Conservation (phyloP, 2,797 vertebrate genomes). For the Denticeps clupeoides region DNA sequence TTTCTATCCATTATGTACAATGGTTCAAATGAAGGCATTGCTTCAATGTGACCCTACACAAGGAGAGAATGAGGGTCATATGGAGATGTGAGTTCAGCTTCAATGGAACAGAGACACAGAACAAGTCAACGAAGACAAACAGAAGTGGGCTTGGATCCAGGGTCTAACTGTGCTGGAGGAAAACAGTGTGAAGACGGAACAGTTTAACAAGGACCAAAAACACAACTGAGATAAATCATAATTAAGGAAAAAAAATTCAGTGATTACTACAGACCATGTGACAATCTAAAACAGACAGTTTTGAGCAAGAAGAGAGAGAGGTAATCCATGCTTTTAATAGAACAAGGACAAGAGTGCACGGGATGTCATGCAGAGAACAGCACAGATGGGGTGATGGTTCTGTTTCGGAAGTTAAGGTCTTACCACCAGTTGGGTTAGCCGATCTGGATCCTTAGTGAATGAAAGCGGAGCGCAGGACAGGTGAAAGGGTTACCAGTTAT, state of each 20-base stretch:
- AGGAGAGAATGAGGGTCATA: conserved; percentile 1
- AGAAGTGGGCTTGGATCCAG: conserved; percentile 12
- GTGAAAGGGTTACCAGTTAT: conserved; percentile 58
- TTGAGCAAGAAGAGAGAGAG: no score
- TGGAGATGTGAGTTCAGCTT: conserved; percentile 15
- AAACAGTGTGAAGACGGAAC: conserved; percentile 12
- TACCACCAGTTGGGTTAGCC: conserved; percentile 98
- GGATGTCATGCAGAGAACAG: conserved; percentile 51
- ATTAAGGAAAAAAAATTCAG: conserved; percentile 4
- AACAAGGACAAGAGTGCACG: conserved; percentile 22
- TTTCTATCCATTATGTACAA: no score
- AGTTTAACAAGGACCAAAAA: conserved; percentile 8
- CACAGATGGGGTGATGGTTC: conserved; percentile 15
- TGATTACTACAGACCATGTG: conserved; percentile 13
- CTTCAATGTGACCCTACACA: not conserved
- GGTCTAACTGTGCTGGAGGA: conserved; percentile 17
- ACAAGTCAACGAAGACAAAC: conserved; percentile 12
- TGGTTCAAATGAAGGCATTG: no score
- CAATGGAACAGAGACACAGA: conserved; percentile 17
- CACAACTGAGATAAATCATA: not conserved
- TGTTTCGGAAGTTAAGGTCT: conserved; percentile 53
- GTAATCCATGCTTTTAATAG: no score
- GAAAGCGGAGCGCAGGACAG: conserved; percentile 80
- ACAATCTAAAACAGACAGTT: conserved; percentile 33
- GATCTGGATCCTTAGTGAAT: conserved; percentile 98